phyloP scores from a whole-genome alignment of 2,888 invertebrate species.

The Ectropis crepuscularia region DNA sequence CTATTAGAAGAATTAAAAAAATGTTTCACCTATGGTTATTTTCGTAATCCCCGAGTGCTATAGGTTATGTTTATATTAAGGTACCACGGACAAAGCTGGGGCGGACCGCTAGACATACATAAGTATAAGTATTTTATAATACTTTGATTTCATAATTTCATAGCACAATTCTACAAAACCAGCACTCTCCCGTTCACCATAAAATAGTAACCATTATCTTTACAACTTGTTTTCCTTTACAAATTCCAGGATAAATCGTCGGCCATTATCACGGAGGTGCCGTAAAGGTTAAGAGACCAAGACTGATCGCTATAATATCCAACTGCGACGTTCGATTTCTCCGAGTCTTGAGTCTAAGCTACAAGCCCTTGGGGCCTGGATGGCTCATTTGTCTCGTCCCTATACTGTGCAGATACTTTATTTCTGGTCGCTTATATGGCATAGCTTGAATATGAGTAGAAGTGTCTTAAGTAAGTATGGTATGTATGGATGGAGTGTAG shows the following conservation, averaged over 20 bases:
- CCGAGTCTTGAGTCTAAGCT: slow-evolving; percentile 15
- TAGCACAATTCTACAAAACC: background rate
- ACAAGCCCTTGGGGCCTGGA: slow-evolving; percentile 7
- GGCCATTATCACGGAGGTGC: slow-evolving; percentile 47
- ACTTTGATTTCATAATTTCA: too few relatives aligned
- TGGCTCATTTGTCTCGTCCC: slow-evolving; percentile 13
- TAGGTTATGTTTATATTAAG: too few relatives aligned
- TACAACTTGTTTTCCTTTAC: slow-evolving; percentile 7
- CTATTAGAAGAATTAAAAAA: too few relatives aligned
- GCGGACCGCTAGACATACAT: too few relatives aligned
- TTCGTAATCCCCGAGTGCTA: too few relatives aligned
- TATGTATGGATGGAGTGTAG: too few relatives aligned
- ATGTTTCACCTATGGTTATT: too few relatives aligned
- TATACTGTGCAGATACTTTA: background rate
- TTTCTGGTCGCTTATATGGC: background rate
- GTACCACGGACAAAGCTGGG: too few relatives aligned
- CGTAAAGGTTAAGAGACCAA: slow-evolving; percentile 23
- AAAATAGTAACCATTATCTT: slow-evolving; percentile 5
- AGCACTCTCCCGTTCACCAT: background rate
- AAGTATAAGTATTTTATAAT: too few relatives aligned
- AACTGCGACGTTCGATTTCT: slow-evolving; percentile 20
- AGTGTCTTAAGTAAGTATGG: too few relatives aligned
- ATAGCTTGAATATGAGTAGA: too few relatives aligned
- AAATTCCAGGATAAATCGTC: slow-evolving; percentile 44
- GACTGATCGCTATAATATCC: slow-evolving; percentile 21